Evolutionary conservation across 2,888 invertebrate species (phyloP), one percentile per base, ranked within the genome.

Genomic region (Ypsolopha scabrella): DNA sequence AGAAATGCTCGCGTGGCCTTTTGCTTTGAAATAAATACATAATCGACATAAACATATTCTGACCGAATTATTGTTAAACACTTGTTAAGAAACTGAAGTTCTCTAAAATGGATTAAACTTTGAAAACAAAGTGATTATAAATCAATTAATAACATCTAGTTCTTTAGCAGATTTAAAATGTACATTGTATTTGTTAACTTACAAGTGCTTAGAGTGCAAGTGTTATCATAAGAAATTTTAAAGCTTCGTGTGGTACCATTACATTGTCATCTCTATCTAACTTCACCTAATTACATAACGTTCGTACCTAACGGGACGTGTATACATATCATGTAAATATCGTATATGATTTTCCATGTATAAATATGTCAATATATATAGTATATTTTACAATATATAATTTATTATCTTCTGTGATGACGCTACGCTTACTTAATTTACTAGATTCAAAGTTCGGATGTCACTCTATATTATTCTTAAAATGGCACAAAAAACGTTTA

Each of bases 231-330:
- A 86, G 86, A 85, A 81, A 80, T 85, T 77, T 86, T 86, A 86
- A 86, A 86, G 86, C 86, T 86, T 85, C 75, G 75, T 80, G 86
- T 86, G 86, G 83, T 85, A 86, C 76, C 64, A 72, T 79, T 72
- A 75, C 67, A 78, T 80, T 79, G 66, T 80, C 80, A 69, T 73
- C 64, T 77, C 83, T 83, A 82, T 69, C 81, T 82, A 80, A 76
- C 67, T 77, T 77, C 80, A 80, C 70, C 81, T 83, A 82, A 75
- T 74, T 80, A 83, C 75, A 75, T 76, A 83, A 86, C 86, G 82
- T 81, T 86, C 79, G 86, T 85, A 81, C 86, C 85, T 85, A 86
- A 86, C 72, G 82, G 86, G 81, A 86, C 85, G 80, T 85, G 86
- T 86, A 86, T 81, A 86, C 83, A 85, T 86, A 80, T 76, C 73